A percentile compares a stretch with the other conserved stretches of the same genome.
phyloP scores from a whole-genome alignment of 2,113 vertebrate genomes.

The Tenebrosternarchus preto region DNA sequence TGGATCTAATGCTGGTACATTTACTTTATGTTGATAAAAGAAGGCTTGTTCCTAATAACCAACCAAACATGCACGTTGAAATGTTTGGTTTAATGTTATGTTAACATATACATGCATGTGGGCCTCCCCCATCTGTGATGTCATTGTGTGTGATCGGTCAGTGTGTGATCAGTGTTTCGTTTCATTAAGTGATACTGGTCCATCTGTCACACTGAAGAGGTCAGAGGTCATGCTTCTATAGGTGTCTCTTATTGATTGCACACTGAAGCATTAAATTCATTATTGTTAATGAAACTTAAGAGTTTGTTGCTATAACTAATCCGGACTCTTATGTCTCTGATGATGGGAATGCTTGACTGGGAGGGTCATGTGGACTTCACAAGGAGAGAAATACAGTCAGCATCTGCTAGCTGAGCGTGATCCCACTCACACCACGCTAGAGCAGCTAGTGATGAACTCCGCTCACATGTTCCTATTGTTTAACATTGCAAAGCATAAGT shows the following conservation, averaged over 20 bases:
- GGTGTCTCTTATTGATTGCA: conserved; percentile 13
- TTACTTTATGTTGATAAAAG: no score
- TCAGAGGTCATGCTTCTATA: conserved; percentile 7
- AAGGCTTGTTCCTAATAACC: no score
- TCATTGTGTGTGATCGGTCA: conserved; percentile 1
- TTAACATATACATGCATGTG: background rate
- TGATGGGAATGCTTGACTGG: background rate
- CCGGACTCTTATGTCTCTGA: background rate
- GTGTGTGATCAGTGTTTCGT: background rate
- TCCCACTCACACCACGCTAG: background rate
- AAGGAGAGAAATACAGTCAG: conserved; percentile 6
- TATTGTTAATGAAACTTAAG: conserved; percentile 18
- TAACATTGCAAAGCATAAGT: no score
- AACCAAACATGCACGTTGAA: no score
- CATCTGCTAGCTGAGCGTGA: background rate
- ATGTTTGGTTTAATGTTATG: no score
- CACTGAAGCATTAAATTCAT: conserved; percentile 1
- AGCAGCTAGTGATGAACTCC: background rate
- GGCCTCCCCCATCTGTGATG: background rate
- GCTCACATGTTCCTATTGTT: no score
- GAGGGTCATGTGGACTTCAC: conserved; percentile 4
- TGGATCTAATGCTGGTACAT: no score
- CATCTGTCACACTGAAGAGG: background rate
- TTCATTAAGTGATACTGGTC: conserved; percentile 14
- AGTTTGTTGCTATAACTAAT: background rate